phyloP scores from a whole-genome alignment of 2,888 invertebrate genomes.

The Anticlea derivata region DNA sequence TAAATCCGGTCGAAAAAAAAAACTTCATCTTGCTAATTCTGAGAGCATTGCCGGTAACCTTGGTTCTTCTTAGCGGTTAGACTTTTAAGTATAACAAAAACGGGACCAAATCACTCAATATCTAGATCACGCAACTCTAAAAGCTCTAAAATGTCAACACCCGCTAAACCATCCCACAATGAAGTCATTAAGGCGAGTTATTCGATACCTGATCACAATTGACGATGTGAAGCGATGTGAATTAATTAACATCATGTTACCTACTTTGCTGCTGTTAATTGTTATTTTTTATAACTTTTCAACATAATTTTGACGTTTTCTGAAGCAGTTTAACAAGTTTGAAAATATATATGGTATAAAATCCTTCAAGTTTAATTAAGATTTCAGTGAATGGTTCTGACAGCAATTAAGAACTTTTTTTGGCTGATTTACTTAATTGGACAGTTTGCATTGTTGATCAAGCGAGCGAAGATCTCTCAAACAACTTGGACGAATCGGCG shows the following conservation, averaged over 20 bases:
- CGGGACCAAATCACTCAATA: neutral
- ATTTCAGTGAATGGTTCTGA: neutral
- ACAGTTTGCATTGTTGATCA: neutral
- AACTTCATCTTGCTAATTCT: too few species aligned
- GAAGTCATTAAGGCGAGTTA: conserved; percentile 61
- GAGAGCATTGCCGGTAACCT: too few species aligned
- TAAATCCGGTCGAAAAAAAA: too few species aligned
- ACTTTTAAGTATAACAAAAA: too few species aligned
- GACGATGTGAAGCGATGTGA: conserved; percentile 45
- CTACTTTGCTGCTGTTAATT: conserved; percentile 32
- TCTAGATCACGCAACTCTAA: conserved; percentile 24
- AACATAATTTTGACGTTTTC: conserved; percentile 1
- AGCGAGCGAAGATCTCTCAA: too few species aligned
- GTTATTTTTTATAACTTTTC: conserved; percentile 16
- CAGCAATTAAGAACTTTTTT: conserved; percentile 11
- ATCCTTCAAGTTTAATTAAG: conserved; percentile 6
- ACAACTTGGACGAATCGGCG: too few species aligned
- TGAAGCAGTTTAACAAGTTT: conserved; percentile 7
- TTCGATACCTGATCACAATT: conserved; percentile 58
- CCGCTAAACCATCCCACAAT: conserved; percentile 51
- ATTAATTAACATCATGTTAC: too few species aligned
- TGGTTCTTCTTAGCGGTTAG: too few species aligned
- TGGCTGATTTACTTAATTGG: neutral
- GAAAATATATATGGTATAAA: neutral
- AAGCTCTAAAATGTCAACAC: conserved; percentile 38